Evolutionary conservation across 2,113 vertebrate genomes (phyloP).

Genomic region (Myotis brandtii): DNA sequence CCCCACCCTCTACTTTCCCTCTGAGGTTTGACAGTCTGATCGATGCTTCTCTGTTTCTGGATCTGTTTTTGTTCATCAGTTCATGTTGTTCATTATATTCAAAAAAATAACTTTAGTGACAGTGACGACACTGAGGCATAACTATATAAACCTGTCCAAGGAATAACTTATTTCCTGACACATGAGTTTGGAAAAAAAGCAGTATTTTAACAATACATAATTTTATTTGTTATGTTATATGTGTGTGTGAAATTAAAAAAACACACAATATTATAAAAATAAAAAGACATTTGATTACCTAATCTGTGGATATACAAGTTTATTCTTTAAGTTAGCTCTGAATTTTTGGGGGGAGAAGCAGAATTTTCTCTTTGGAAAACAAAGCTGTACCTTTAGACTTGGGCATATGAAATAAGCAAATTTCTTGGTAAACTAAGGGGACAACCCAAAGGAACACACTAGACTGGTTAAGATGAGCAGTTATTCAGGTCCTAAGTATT

Average conservation of each 20-base stretch:
- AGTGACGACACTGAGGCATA: background rate
- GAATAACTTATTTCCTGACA: slow-evolving; percentile 43
- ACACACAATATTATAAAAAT: background rate
- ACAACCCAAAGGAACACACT: slow-evolving; percentile 17
- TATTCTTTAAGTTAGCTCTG: slow-evolving; percentile 45
- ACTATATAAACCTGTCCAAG: slow-evolving; percentile 34
- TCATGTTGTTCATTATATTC: no score
- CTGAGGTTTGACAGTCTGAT: no score
- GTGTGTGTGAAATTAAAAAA: background rate
- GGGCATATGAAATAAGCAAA: background rate
- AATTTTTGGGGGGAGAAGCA: background rate
- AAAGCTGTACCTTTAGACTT: slow-evolving; percentile 42
- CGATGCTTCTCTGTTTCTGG: no score
- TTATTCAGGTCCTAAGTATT: background rate
- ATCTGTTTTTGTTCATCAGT: no score
- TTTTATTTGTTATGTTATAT: slow-evolving; percentile 33
- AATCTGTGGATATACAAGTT: background rate
- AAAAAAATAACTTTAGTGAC: slow-evolving; percentile 28
- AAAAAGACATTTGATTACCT: slow-evolving; percentile 1
- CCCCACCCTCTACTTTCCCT: no score
- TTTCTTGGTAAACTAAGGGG: background rate
- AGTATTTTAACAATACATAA: slow-evolving; percentile 11
- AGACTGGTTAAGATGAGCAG: background rate
- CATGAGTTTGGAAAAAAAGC: background rate
- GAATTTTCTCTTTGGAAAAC: slow-evolving; percentile 37